Evolutionary conservation across 2,113 vertebrate genomes (phyloP), one percentile per base, ranked within the genome.

Genomic region (Eulemur rufifrons): DNA sequence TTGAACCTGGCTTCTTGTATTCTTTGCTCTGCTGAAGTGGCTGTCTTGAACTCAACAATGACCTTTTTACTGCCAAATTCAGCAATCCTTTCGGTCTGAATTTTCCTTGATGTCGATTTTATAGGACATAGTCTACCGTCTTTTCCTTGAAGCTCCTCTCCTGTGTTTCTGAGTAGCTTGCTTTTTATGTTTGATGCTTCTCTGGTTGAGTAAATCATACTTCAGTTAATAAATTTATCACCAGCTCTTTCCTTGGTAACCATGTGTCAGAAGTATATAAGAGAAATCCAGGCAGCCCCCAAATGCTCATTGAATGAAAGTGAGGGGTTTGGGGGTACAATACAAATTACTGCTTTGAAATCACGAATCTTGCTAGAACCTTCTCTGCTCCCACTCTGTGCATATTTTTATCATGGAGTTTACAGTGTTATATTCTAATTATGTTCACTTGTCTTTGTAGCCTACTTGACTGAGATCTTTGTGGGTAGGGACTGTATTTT

Each of bases 331-430:
- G 20, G 39, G 34, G 69, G 14, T 39, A 42, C 42, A 42, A 4
- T 54, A 64, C 71, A 61, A 76, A 74, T 69, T 45, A 34, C 15
- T 32, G 47, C 47, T 74, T 89, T 81, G 90, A 86, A 92, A 77
- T 91, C 42, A 68, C 34, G n/a, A 21, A 4, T 91, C 37, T 73
- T 89, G 32, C 94, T 86, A 45, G 68, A 78, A 50, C 5, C 12
- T 52, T 91, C n/a, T 87, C 47, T n/a, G 56, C 29, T 87, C 64
- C 69, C 52, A 87, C 50, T 69, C 50, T 78, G 54, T 69, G 63
- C 39, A 64, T 93, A 95, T 86, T 90, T 94, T 95, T 93, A 78
- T 77, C 94, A 54, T 37, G 59, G 56, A 34, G 52, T 54, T 71
- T 82, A 86, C 39, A 73, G 10, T 34, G 64, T 50, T 85, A 23